These are phyloP conservation scores for Paradoxurus hermaphroditus DNA, from an alignment of 2,113 vertebrate genomes.

Conservation along the genomic window DNA sequence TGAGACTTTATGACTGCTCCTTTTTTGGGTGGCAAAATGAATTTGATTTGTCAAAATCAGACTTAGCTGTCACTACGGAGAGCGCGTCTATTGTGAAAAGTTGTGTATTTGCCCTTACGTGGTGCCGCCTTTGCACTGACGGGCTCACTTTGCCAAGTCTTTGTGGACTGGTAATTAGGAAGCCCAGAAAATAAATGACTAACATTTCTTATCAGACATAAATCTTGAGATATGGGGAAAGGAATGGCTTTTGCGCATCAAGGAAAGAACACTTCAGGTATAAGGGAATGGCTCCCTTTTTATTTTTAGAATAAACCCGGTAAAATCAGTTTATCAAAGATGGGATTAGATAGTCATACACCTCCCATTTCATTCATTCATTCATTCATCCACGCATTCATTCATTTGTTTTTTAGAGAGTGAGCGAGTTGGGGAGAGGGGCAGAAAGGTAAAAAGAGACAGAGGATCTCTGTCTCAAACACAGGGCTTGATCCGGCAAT, in stretches of 20 bases:
- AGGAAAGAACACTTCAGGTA: background rate
- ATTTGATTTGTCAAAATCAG: background rate
- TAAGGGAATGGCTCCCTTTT: background rate
- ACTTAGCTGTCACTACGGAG: background rate
- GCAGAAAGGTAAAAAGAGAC: too few relatives aligned
- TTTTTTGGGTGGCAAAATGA: slow-evolving; percentile 18
- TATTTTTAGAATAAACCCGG: background rate
- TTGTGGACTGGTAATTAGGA: slow-evolving; percentile 47
- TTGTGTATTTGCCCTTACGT: background rate
- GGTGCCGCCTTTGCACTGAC: background rate
- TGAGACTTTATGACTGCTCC: background rate
- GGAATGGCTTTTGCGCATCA: background rate
- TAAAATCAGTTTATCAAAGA: background rate
- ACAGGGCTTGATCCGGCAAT: too few relatives aligned
- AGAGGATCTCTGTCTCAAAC: too few relatives aligned
- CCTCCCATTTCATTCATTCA: too few relatives aligned
- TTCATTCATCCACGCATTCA: too few relatives aligned
- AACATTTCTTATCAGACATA: background rate
- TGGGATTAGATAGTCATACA: background rate
- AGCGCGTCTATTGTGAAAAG: background rate
- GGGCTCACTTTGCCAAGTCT: slow-evolving; percentile 44
- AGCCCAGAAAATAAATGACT: slow-evolving; percentile 6
- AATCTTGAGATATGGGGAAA: slow-evolving; percentile 20
- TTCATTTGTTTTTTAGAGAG: too few relatives aligned
- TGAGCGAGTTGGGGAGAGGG: too few relatives aligned